These are phyloP conservation scores for Phragmatobia fuliginosa DNA, from an alignment of 2,888 invertebrate genomes.

Conservation along the genomic window DNA sequence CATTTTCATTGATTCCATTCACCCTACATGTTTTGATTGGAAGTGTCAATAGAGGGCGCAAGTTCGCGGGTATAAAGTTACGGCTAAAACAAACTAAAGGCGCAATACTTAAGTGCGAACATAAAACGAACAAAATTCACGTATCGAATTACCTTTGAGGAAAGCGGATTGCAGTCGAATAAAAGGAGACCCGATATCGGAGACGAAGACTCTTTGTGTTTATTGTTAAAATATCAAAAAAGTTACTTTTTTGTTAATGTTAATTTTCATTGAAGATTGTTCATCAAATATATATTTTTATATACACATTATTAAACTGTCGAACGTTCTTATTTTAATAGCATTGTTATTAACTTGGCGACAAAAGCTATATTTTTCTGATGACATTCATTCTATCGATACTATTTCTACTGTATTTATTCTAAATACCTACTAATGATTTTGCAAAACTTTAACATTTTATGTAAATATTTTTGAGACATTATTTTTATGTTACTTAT, in stretches of 20 bases:
- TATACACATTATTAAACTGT: background rate
- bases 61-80: constrained; percentile 76
- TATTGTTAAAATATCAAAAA: constrained; percentile 43
- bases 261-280: background rate
- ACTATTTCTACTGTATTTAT: too few species aligned
- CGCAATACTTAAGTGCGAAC: constrained; percentile 82
- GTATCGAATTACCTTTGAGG: constrained; percentile 84
- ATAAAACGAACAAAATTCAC: constrained; percentile 80
- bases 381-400: background rate
- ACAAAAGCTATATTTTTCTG: background rate
- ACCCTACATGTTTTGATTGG: constrained; percentile 78
- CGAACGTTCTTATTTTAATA: background rate
- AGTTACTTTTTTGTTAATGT: constrained; percentile 28
- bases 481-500: too few species aligned
- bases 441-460: background rate
- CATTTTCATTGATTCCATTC: constrained; percentile 45
- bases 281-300: background rate
- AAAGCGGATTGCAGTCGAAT: constrained; percentile 78
- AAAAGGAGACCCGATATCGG: constrained; percentile 63
- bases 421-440: too few species aligned
- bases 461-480: too few species aligned
- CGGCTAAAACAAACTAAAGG: constrained; percentile 81
- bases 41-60: constrained; percentile 84
- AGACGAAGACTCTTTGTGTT: constrained; percentile 49
- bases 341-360: background rate